Base-by-base conservation (phyloP, 2,888 invertebrate genomes). In the Orthosia cruda region DNA sequence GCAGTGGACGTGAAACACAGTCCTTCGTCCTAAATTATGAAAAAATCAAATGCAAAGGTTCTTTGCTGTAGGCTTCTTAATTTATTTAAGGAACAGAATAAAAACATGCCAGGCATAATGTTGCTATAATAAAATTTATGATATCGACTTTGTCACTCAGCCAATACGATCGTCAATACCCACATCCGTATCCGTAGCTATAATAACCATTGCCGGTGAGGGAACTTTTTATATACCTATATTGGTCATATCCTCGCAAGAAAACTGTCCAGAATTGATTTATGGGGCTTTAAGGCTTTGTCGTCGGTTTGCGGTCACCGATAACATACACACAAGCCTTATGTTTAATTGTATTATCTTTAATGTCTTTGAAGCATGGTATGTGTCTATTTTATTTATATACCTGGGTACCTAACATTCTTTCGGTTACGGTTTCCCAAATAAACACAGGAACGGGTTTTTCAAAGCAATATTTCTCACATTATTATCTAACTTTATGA, bases 161-260 rank as follows among this genome's bases (percentile, higher is more conserved):
- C n/a, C n/a, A n/a, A n/a, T n/a, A n/a, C n/a, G n/a, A n/a, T n/a
- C n/a, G n/a, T n/a, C n/a, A n/a, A n/a, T n/a, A n/a, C n/a, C n/a
- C n/a, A n/a, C n/a, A n/a, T n/a, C n/a, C n/a, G n/a, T n/a, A n/a
- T n/a, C n/a, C n/a, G n/a, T n/a, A n/a, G n/a, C n/a, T n/a, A n/a
- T n/a, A n/a, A n/a, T n/a, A 71, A 58, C 52, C 62, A 54, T 45
- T 73, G 55, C 57, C 59, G 59, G 40, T 61, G 63, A 23, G 20
- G 52, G 61, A 67, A 73, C 55, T 54, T 73, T 84, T 84, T 72
- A 66, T 71, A 70, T 81, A n/a, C n/a, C n/a, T n/a, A n/a, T n/a
- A n/a, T n/a, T 45, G 40, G 7, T 45, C n/a, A 40, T 59, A 64
- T 55, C 57, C 54, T 62, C 26, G 49, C 57, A 54, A 49, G 59